phyloP scores from a whole-genome alignment of 2,797 vertebrate species.

The Intellagama lesueurii region DNA sequence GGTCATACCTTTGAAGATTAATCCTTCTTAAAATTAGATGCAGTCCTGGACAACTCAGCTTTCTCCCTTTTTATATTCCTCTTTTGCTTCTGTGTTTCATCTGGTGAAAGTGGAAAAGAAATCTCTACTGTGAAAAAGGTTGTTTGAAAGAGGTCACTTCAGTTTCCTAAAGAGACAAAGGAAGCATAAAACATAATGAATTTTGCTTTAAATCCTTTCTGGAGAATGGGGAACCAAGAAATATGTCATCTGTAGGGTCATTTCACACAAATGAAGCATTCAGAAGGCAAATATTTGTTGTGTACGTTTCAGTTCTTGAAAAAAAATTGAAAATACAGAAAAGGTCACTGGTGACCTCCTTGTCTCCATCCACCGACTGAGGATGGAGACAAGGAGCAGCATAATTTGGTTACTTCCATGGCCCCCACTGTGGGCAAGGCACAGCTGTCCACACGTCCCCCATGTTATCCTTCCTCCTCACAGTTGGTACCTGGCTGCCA shows the following conservation, averaged over 20 bases:
- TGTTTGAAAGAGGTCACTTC: neutral
- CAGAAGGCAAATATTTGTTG: slow-evolving; percentile 4
- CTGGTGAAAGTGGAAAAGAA: neutral
- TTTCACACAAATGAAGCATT: neutral
- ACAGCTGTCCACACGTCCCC: no score
- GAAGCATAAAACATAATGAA: neutral
- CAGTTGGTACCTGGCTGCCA: no score
- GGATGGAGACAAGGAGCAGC: neutral
- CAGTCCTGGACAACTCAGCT: neutral
- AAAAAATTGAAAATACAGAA: slow-evolving; percentile 54
- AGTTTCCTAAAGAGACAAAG: slow-evolving; percentile 2
- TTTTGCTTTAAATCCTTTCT: rapidly evolving
- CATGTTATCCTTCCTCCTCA: no score
- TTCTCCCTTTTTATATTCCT: rapidly evolving
- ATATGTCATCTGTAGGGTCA: rapidly evolving
- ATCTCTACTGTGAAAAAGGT: rapidly evolving
- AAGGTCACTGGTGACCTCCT: slow-evolving; percentile 36
- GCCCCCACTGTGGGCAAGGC: no score
- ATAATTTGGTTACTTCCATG: neutral
- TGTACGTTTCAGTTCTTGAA: neutral
- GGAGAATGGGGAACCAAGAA: neutral
- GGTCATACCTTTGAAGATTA: slow-evolving; percentile 39
- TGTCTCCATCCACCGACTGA: no score
- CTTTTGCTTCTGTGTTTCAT: slow-evolving; percentile 24
- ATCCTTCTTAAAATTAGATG: slow-evolving; percentile 38